Evolutionary conservation across 2,888 invertebrate genomes (phyloP), one percentile per base, ranked within the genome.

Genomic region (Ichneumon xanthorius): DNA sequence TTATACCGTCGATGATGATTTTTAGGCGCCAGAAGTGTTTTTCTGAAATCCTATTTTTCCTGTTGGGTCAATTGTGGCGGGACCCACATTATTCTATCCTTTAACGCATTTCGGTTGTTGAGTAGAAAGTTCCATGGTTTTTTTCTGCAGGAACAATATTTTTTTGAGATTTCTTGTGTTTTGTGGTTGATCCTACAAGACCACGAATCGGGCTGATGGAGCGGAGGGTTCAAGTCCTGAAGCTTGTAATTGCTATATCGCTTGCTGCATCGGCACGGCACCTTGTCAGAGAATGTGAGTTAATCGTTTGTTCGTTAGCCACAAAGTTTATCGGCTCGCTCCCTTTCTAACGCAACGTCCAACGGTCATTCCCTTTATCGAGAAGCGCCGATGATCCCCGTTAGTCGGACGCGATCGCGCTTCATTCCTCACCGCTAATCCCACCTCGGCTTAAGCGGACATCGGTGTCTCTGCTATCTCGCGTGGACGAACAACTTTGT

Each of bases 371-470:
- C 33, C 33, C 88, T 91, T 93, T 93, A 92, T 93, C 93, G 89
- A 91, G 82, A 77, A 65, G 77, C 86, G 82, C 80, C 89, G 88
- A 90, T 92, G 92, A 92, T 92, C 91, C 91, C 87, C 82, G 84
- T 87, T 89, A 89, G 87, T 90, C 84, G 88, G 87, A 88, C 90
- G 50, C 73, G 90, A 92, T 91, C 88, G 89, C 88, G 89, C 86
- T 90, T 91, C 92, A 92, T 93, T 92, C 92, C 91, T 93, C 92
- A 91, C 90, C 80, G 87, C 89, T 93, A 93, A 93, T 93, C 92
- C 92, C 85, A 82, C 87, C 89, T 91, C 65, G 45, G 85, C 76
- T 87, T 84, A 80, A 73, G 40, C 53, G 68, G 53, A 45, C 75
- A 55, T 65, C 26, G 70, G 40, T n/a, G 48, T 76, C 82, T 50